phyloP scores from a whole-genome alignment of 1,140 invertebrate species.

The Saccostrea echinata region DNA sequence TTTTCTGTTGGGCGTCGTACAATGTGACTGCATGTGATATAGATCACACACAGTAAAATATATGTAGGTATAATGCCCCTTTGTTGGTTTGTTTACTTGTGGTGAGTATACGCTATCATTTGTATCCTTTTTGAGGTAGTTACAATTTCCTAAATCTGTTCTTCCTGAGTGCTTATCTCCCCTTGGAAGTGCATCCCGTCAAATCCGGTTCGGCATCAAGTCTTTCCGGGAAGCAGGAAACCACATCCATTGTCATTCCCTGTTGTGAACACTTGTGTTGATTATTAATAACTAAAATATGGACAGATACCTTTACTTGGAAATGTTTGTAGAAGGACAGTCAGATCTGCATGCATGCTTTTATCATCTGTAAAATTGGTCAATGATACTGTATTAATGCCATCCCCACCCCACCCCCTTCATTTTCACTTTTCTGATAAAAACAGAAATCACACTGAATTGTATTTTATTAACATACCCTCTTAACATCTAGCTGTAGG shows the following conservation, averaged over 20 bases:
- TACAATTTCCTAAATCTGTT: neutral
- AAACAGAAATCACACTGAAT: too few species aligned
- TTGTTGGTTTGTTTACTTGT: slow-evolving; percentile 29
- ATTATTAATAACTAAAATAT: neutral
- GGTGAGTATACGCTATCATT: neutral
- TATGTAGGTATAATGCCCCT: neutral
- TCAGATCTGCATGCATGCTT: too few species aligned
- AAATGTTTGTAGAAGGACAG: too few species aligned
- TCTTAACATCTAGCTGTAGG: too few species aligned
- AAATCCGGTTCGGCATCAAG: neutral
- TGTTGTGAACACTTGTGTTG: neutral
- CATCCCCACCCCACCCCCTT: too few species aligned
- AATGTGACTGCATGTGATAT: neutral
- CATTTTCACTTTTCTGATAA: too few species aligned
- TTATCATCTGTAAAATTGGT: too few species aligned
- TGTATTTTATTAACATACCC: too few species aligned
- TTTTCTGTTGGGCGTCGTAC: too few species aligned
- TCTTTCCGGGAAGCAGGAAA: slow-evolving; percentile 16
- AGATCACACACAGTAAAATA: neutral
- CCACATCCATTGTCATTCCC: neutral
- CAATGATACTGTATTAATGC: too few species aligned
- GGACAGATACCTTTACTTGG: neutral
- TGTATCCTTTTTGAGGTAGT: slow-evolving; percentile 24
- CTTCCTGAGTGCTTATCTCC: slow-evolving; percentile 25
- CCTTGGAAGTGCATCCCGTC: neutral